phyloP scores from a whole-genome alignment of 2,113 vertebrate species.

The Lagopus leucura region DNA sequence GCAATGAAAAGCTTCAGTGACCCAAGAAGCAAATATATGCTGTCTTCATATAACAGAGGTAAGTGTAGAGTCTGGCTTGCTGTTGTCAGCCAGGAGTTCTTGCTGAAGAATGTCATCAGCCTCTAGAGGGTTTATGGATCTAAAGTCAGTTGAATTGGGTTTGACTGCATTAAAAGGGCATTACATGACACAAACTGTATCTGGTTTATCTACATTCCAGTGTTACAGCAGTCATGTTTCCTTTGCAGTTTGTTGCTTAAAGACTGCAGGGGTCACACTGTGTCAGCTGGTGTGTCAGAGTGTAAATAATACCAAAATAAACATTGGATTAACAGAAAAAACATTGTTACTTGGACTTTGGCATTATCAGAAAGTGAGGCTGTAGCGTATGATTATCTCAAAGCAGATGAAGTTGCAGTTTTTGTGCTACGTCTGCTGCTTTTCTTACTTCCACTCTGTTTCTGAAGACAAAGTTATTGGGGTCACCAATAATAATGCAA shows the following conservation, averaged over 20 bases:
- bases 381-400: not conserved
- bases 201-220: conserved; percentile 78
- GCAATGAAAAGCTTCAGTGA: not conserved
- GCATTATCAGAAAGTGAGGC: not conserved
- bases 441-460: not conserved
- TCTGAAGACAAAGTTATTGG: not conserved
- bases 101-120: conserved; percentile 75
- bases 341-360: not conserved
- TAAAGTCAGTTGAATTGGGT: conserved; percentile 77
- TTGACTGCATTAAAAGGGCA: conserved; percentile 78
- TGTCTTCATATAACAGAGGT: not conserved
- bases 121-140: conserved; percentile 81
- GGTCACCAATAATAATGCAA: not conserved
- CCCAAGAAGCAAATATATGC: not conserved
- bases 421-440: not conserved
- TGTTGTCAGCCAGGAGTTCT: conserved; percentile 64
- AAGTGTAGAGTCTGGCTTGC: conserved; percentile 8
- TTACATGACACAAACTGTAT: conserved; percentile 78
- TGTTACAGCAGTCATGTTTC: conserved; percentile 50
- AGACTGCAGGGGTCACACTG: conserved; percentile 10
- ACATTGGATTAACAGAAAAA: not conserved
- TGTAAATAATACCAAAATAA: conserved; percentile 45
- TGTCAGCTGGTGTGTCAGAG: conserved; percentile 48
- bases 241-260: conserved; percentile 54
- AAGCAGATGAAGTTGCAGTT: not conserved